Percentiles rank a stretch among this genome's conserved stretches.
Conservation (phyloP, 2,888 invertebrate genomes). For the Eupithecia tripunctaria region DNA sequence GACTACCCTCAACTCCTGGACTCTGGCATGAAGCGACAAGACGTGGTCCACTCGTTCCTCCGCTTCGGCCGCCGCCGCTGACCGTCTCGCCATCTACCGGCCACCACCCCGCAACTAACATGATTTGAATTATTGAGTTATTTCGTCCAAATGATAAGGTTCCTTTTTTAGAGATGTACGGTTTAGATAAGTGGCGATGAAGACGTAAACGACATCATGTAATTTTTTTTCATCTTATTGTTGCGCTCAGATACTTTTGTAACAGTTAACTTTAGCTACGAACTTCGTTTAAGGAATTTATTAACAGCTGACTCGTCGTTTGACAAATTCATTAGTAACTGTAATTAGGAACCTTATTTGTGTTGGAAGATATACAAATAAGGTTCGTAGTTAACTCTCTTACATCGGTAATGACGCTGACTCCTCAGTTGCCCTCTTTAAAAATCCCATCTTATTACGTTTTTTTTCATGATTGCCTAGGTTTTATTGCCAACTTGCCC, state of each 20-base stretch:
- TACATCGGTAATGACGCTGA: too few species aligned
- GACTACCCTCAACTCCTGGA: conserved; percentile 84
- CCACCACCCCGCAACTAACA: conserved; percentile 50
- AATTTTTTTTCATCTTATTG: neutral
- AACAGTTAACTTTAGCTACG: neutral
- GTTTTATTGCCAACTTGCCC: neutral
- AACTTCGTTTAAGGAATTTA: neutral
- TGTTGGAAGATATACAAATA: too few species aligned
- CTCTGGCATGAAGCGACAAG: conserved; percentile 92
- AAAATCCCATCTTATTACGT: neutral
- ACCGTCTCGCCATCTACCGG: conserved; percentile 50
- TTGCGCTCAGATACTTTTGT: neutral
- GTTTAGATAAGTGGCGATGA: neutral
- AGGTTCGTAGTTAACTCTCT: too few species aligned
- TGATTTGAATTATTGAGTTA: conserved; percentile 50
- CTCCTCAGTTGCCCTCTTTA: neutral
- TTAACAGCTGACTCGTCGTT: neutral
- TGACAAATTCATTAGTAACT: too few species aligned
- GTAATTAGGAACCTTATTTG: too few species aligned
- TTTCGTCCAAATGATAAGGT: conserved; percentile 74
- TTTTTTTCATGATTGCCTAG: neutral
- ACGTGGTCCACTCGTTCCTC: conserved; percentile 95
- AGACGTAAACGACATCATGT: neutral
- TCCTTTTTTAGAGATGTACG: conserved; percentile 46
- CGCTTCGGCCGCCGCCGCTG: conserved; percentile 94